Base-by-base conservation (phyloP, 2,113 vertebrate genomes). In the Nyctereutes procyonoides region DNA sequence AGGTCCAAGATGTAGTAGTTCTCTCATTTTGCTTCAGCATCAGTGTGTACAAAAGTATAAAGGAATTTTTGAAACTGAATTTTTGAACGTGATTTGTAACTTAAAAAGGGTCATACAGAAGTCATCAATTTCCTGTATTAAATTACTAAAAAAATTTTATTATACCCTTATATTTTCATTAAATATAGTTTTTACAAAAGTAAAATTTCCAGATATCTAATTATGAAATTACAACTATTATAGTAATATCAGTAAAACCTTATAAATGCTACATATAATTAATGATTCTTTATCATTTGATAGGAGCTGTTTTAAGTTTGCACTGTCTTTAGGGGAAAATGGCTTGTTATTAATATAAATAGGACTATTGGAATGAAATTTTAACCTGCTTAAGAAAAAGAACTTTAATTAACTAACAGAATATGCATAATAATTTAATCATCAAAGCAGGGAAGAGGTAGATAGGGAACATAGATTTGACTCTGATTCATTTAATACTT, bases 91-190 rank as follows among this genome's bases (percentile, higher is more conserved):
- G 35, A 88, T 80, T 93, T 80, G 15, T 32, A 38, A 56, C 58
- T 90, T 93, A 58, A 35, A 79, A 95, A 94, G 48, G 51, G 5
- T 90, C n/a, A 53, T 81, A 53, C 0, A 43, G 11, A 87, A 95
- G 95, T 63, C 35, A 81, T 51, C 11, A 26, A 7, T 90, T n/a
- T 80, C 63, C 93, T 97, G 90, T 15, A 89, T 97, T 22, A 86
- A 76, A 85, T 96, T 85, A 94, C 28, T 90, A 76, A 69, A 56
- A 97, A 65, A 32, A 94, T 85, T 17, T n/a, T 92, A 79, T 74
- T 51, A 30, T 88, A 38, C 2, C 63, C 83, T 67, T 96, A 55
- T 0, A 63, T 35, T 8, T 89, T 91, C 93, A 55, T 86, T 97
- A 94, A 8, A 85, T 97, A 32, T 97, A 12, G 17, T 96, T 95